Base-by-base conservation (phyloP, 2,797 vertebrate genomes). In the Lepus oiostolus region DNA sequence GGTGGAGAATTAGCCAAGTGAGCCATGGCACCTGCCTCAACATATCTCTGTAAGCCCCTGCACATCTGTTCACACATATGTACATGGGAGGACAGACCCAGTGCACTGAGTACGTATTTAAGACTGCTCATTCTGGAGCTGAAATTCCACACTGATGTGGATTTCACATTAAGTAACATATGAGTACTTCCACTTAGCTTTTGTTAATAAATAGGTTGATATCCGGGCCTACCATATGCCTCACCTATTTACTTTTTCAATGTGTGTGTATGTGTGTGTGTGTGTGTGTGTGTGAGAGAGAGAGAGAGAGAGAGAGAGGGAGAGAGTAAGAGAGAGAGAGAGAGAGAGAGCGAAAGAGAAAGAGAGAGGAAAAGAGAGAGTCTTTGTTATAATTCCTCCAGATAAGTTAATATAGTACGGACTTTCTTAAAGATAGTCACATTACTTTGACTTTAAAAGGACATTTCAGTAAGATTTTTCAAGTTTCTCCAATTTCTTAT, bases 71-170 rank as follows among this genome's bases (percentile, higher is more conserved):
- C 5, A 32, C 3, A 10, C 28, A n/a, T 8, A 6, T 11, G 5
- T 14, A 85, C 54, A 60, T 0, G 0, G 1, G 22, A 54, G 74
- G 26, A 10, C 11, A 75, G 50, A 82, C 1, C 5, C 22, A 22
- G 11, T 7, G 17, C 7, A 0, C 1, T 0, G 22, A 14, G 4
- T 22, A 38, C 24, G 11, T 30, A 0, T 12, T 5, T 9, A 50
- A 32, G 1, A 22, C 28, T 50, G 5, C 17, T 8, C 71, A 1
- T 21, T 17, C 8, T 88, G 28, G 32, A 77, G 22, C 8, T 62
- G 7, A 52, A n/a, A 68, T 12, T 52, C 35, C 14, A 54, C 4
- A 19, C 30, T 47, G 30, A 21, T 6, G 13, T 30, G 12, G n/a
- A 13, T 50, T 85, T 93, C 47, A 77, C 2, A 1, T 19, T 80